Conservation (phyloP, 2,113 vertebrate species). For the Vicugna pacos region DNA sequence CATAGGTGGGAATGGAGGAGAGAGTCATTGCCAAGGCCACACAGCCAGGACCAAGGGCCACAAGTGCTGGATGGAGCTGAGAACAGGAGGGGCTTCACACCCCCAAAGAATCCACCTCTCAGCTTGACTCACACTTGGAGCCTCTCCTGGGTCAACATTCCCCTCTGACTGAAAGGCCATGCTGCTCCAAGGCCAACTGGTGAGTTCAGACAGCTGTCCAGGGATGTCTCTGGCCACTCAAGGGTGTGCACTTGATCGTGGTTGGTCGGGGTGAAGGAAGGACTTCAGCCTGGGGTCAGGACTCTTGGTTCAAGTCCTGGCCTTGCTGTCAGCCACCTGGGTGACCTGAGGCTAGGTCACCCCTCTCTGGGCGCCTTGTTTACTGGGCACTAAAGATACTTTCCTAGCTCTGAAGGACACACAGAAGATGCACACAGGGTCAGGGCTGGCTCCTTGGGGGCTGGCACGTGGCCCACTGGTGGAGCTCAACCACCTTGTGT, state of each 20-base stretch:
- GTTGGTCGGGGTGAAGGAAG: neutral
- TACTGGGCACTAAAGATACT: neutral
- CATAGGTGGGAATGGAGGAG: neutral
- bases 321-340: neutral
- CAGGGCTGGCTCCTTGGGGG: neutral
- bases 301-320: neutral
- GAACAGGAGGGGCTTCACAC: neutral
- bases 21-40: neutral
- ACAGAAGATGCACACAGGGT: neutral
- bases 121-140: conserved; percentile 3
- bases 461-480: neutral
- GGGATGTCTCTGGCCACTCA: neutral
- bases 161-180: neutral
- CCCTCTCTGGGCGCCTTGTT: rapidly evolving
- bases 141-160: conserved; percentile 10
- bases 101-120: neutral
- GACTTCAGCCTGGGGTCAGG: neutral
- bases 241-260: neutral
- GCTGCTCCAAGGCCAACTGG: conserved; percentile 20
- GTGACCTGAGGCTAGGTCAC: neutral
- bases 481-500: neutral
- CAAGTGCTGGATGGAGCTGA: neutral
- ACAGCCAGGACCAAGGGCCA: neutral
- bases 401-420: neutral
- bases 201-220: conserved; percentile 46